Evolutionary conservation across 2,797 vertebrate species (phyloP).

Genomic region (Notolabrus celidotus): DNA sequence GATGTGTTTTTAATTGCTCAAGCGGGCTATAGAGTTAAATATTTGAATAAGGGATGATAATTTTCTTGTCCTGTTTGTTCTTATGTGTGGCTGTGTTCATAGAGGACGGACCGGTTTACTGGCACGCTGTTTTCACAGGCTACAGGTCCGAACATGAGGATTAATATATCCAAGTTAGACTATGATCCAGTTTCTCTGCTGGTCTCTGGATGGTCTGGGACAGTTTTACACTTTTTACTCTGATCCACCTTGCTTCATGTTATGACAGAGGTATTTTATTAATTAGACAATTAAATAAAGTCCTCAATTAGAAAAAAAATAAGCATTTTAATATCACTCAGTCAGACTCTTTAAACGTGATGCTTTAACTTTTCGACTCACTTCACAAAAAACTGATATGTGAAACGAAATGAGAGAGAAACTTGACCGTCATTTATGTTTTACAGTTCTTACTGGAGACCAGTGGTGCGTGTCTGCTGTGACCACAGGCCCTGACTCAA

Average conservation of each 20-base stretch:
- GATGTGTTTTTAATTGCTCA: not conserved
- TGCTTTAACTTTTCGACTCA: not conserved
- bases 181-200: constrained; percentile 58
- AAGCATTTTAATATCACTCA: not conserved
- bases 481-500: constrained; percentile 83
- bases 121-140: constrained; percentile 65
- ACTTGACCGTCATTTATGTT: constrained; percentile 47
- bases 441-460: constrained; percentile 66
- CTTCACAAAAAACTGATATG: not conserved
- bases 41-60: constrained; percentile 21
- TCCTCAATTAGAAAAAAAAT: not conserved
- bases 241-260: not conserved
- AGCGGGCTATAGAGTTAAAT: constrained; percentile 2
- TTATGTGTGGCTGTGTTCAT: constrained; percentile 33
- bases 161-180: constrained; percentile 66
- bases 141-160: constrained; percentile 81
- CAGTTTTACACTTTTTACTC: not conserved
- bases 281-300: not conserved
- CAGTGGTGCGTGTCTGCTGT: constrained; percentile 78
- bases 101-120: constrained; percentile 78
- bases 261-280: not conserved
- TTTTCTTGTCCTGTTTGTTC: constrained; percentile 50
- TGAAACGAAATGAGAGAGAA: constrained; percentile 46
- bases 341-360: constrained; percentile 1
- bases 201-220: constrained; percentile 19